Base-by-base conservation (phyloP, 2,797 vertebrate species). In the Cyclura pinguis region DNA sequence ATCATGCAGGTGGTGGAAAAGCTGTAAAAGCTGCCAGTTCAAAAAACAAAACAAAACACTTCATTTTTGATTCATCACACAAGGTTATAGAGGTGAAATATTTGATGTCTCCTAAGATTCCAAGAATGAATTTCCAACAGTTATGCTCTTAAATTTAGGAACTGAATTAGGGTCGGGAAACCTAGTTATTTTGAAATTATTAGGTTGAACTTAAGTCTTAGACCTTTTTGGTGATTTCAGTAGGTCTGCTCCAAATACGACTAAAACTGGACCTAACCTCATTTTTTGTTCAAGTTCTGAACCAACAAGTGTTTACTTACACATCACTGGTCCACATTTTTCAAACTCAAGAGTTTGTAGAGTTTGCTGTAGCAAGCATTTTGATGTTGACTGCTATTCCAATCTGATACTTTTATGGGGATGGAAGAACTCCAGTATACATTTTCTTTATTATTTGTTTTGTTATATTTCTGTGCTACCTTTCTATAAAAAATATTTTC, bases 21-120 rank as follows among this genome's bases (percentile, higher is more conserved):
- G 42, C 64, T 67, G 6, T 67, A 67, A 67, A 67, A 2, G 24
- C 27, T 27, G 6, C 64, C 27, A 67, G 29, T 67, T 27, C 22
- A 2, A 27, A 67, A 2, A 67, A 67, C 42, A 47, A 64, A 18
- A 6, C 57, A 59, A 89, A 12, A 6, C 16, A 0, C 55, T 88
- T 95, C 72, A 50, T 47, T 82, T 93, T 93, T 92, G 42, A 47
- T 8, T 18, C 29, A 80, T 80, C 32, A 59, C 35, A 35, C 13
- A 74, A 1, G 2, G 73, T 16, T 74, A 7, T 35, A 38, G 38
- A 84, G 22, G 16, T 32, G 62, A 50, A 32, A 24, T 7, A 67
- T 64, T 84, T 67, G 59, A 24, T 67, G 29, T 38, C 13, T 35
- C 14, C 12, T 69, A 18, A 72, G 16, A 47, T 9, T 52, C 84